Evolutionary conservation across 2,113 vertebrate species (phyloP), one percentile per base, ranked within the genome.

Genomic region (Nothocercus nigrocapillus): DNA sequence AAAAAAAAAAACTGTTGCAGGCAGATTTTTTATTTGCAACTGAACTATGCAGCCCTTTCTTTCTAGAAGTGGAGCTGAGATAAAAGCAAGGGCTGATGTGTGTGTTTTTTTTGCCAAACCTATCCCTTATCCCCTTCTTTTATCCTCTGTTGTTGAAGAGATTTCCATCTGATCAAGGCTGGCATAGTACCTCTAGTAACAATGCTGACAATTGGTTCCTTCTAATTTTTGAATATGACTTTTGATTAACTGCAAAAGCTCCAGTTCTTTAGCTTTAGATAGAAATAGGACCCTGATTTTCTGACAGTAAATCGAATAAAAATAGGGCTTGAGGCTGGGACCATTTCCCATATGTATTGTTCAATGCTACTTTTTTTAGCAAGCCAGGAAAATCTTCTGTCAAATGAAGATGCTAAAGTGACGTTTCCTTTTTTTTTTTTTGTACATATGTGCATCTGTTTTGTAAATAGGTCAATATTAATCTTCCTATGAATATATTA

Each of bases 401-500:
- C 25, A 25, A 63, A 36, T 16, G 42, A 21, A 56, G 16, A 24
- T 77, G 34, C 19, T 63, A 20, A 80, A 82, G 45, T 74, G 13
- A 59, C 28, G 3, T 63, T 83, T 25, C n/a, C 82, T 76, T 74
- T 25, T 58, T 88, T 82, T 45, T 2, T 22, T 47, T 87, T 54
- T 66, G 30, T 42, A 5, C 77, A 13, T 56, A 36, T 8, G 0
- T 93, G 34, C 13, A 12, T 93, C 58, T 82, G 2, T 62, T 95
- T 80, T 93, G 53, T 69, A 79, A 64, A 58, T 74, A 95, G 85
- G 27, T 95, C 81, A 88, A 10, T 34, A 61, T 70, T 53, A 61
- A 21, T 66, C 67, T 49, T 68, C 18, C 17, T 11, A 3, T 59
- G 47, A 90, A 44, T 28, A 22, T 66, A 40, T 27, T 61, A 47